Percentiles rank a stretch among this genome's conserved stretches.
These are phyloP conservation scores for Pachyramphus minor DNA, from an alignment of 2,113 vertebrate genomes.

Conservation along the genomic window DNA sequence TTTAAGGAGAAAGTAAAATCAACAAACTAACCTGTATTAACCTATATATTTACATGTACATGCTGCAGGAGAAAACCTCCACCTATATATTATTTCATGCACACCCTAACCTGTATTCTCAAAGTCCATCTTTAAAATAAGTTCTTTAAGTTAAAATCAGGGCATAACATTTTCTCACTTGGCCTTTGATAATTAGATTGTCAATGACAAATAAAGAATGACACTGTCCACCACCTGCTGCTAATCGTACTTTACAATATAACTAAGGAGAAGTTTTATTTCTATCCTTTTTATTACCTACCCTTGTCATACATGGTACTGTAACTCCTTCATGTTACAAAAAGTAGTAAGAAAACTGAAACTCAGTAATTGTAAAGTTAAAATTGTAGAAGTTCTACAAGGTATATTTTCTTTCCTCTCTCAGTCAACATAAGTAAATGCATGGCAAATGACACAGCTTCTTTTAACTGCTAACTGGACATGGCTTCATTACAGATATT, in stretches of 20 bases:
- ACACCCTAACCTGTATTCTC: background rate
- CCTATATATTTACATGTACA: background rate
- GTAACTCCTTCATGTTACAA: background rate
- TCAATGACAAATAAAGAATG: background rate
- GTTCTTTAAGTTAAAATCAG: background rate
- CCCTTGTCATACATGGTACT: background rate
- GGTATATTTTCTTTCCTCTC: background rate
- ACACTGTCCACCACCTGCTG: background rate
- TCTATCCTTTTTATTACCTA: background rate
- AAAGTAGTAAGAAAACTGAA: background rate
- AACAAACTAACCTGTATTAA: background rate
- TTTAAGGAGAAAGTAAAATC: background rate
- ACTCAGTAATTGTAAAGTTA: background rate
- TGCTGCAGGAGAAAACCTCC: background rate
- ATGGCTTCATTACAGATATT: background rate
- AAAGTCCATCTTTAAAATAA: background rate
- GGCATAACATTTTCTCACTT: background rate
- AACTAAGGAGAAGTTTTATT: background rate
- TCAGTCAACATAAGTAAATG: background rate
- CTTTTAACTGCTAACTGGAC: background rate
- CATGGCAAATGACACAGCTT: rapidly evolving
- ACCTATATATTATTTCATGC: background rate
- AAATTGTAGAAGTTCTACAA: background rate
- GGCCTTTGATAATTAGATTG: background rate
- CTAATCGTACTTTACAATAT: background rate